These are phyloP conservation scores for Aphaenogaster rudis DNA, from an alignment of 1,140 invertebrate genomes.

Conservation along the genomic window DNA sequence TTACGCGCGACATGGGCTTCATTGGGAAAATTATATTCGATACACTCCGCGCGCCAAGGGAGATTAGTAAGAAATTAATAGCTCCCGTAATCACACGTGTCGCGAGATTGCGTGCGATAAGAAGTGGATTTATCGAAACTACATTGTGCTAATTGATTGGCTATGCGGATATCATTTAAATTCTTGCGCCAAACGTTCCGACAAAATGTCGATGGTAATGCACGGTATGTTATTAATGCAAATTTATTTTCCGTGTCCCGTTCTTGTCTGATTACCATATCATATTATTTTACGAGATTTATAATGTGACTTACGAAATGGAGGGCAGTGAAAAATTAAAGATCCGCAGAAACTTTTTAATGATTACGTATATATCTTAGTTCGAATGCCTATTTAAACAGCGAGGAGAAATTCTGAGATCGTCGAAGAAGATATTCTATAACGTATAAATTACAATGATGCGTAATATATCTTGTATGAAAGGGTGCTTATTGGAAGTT, in stretches of 20 bases:
- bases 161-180: slow-evolving; percentile 26
- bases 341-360: neutral
- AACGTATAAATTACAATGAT: slow-evolving; percentile 51
- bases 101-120: slow-evolving; percentile 46
- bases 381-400: slow-evolving; percentile 10
- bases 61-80: slow-evolving; percentile 60
- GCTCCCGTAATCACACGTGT: slow-evolving; percentile 30
- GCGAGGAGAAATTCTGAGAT: slow-evolving; percentile 6
- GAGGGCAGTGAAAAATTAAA: neutral
- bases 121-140: slow-evolving; percentile 22
- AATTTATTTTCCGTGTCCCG: slow-evolving; percentile 19
- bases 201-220: slow-evolving; percentile 25
- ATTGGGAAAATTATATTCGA: slow-evolving; percentile 48
- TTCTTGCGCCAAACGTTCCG: neutral
- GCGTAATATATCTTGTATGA: slow-evolving; percentile 41
- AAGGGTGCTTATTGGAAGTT: slow-evolving; percentile 47
- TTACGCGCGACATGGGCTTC: slow-evolving; percentile 35
- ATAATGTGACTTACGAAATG: neutral
- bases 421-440: slow-evolving; percentile 36
- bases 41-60: slow-evolving; percentile 22
- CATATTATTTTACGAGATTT: slow-evolving; percentile 3
- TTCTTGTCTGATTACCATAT: slow-evolving; percentile 3
- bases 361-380: neutral
- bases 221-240: slow-evolving; percentile 2
- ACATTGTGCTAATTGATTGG: slow-evolving; percentile 46